These are phyloP conservation scores for Corvus cornix DNA, from an alignment of 2,113 vertebrate genomes.

Conservation along the genomic window DNA sequence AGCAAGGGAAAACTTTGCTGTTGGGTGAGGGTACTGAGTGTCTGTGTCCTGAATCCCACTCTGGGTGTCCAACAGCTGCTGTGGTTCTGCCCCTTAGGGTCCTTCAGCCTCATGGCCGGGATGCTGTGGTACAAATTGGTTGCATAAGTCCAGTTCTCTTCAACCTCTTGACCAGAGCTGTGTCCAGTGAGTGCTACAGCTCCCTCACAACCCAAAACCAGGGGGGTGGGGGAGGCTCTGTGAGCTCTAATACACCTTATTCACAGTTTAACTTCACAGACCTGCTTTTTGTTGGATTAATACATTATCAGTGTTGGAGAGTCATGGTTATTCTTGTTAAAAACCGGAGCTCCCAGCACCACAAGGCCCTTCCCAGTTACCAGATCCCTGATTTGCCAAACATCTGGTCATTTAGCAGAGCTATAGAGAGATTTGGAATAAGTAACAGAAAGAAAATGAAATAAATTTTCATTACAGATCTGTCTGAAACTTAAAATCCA, in stretches of 20 bases:
- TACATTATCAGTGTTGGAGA: background rate
- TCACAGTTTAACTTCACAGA: background rate
- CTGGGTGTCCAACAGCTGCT: background rate
- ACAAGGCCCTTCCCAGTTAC: background rate
- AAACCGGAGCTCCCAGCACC: background rate
- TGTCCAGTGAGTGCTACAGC: background rate
- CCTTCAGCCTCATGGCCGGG: background rate
- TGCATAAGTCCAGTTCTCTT: accelerated
- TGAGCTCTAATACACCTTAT: background rate
- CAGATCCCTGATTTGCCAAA: background rate
- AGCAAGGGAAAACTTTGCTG: background rate
- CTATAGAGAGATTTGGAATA: background rate
- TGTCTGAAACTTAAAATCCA: background rate
- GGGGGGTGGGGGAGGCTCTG: background rate
- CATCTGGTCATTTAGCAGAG: background rate
- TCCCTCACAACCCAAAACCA: background rate
- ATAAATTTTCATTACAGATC: conserved; percentile 8
- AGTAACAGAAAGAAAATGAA: background rate
- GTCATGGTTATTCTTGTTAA: background rate
- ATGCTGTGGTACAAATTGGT: background rate
- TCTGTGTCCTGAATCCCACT: background rate
- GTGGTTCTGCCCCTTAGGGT: no score
- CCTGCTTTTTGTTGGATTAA: background rate
- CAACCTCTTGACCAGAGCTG: background rate
- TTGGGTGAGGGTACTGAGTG: no score